phyloP scores from a whole-genome alignment of 2,797 vertebrate genomes.

The Helicolenus hilgendorfi region DNA sequence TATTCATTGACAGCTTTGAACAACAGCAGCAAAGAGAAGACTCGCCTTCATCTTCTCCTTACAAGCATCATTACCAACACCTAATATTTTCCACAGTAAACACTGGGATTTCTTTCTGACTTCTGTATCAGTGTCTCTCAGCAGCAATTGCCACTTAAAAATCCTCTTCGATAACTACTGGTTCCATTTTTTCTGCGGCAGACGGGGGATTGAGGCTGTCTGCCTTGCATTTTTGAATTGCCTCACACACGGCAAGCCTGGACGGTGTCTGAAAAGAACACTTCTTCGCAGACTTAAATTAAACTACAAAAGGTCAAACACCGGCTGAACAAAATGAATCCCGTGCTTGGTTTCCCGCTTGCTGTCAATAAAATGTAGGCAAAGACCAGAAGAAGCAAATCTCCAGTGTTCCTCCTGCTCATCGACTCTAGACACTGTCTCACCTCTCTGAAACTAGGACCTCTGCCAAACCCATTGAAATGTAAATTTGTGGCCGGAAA shows the following conservation, averaged over 20 bases:
- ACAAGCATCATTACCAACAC: constrained; percentile 24
- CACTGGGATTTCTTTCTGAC: constrained; percentile 12
- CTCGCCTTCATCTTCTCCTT: constrained; percentile 36
- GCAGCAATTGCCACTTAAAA: constrained; percentile 20
- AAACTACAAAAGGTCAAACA: constrained; percentile 64
- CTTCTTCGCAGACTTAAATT: constrained; percentile 41
- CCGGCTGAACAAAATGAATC: constrained; percentile 39
- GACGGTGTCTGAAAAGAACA: constrained; percentile 12
- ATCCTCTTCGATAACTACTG: constrained; percentile 14
- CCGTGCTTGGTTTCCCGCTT: constrained; percentile 6
- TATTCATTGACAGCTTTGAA: constrained; percentile 40
- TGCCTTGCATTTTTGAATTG: constrained; percentile 24
- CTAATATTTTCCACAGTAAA: constrained; percentile 30
- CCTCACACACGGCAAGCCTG: constrained; percentile 7
- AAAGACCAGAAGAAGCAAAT: constrained; percentile 4
- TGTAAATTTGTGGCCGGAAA: constrained; percentile 58
- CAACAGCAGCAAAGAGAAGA: constrained; percentile 3
- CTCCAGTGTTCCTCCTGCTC: constrained; percentile 14
- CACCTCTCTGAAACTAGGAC: constrained; percentile 45
- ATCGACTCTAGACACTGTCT: neutral
- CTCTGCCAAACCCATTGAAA: constrained; percentile 60
- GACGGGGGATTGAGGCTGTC: neutral
- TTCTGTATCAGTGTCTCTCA: constrained; percentile 20
- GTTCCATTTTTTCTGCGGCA: constrained; percentile 10
- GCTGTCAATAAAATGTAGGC: constrained; percentile 47